Evolutionary conservation across 2,113 vertebrate species (phyloP).

Genomic region (Pelvicachromis taeniatus): DNA sequence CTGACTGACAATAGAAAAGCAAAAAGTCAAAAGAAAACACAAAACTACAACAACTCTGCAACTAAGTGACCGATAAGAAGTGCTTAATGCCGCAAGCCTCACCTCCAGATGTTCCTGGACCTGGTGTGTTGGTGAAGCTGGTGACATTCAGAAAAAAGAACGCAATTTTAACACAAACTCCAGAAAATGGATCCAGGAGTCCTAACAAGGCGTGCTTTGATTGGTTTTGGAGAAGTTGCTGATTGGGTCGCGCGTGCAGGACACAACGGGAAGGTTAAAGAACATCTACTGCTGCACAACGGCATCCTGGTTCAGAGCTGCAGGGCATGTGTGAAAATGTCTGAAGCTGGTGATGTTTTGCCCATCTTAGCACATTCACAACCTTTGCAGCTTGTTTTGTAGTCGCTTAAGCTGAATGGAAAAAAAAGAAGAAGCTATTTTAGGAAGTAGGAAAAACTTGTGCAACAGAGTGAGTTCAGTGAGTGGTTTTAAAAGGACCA

Average conservation of each 20-base stretch:
- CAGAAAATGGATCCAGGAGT: neutral
- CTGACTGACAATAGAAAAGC: neutral
- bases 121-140: neutral
- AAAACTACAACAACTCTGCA: neutral
- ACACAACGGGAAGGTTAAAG: neutral
- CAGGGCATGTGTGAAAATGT: neutral
- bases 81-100: neutral
- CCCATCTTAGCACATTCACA: neutral
- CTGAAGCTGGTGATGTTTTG: neutral
- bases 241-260: neutral
- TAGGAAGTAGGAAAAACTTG: constrained; percentile 6
- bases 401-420: neutral
- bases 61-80: neutral
- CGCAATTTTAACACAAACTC: neutral
- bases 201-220: fast-evolving
- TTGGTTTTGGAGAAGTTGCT: neutral
- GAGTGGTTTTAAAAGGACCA: neutral
- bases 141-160: neutral
- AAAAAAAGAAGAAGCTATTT: neutral
- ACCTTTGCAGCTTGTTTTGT: neutral
- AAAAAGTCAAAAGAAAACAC: neutral
- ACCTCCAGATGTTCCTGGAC: neutral
- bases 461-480: neutral
- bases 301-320: neutral
- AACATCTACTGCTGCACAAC: neutral